Conservation (phyloP, 2,113 vertebrate species). For the Archocentrus centrarchus region DNA sequence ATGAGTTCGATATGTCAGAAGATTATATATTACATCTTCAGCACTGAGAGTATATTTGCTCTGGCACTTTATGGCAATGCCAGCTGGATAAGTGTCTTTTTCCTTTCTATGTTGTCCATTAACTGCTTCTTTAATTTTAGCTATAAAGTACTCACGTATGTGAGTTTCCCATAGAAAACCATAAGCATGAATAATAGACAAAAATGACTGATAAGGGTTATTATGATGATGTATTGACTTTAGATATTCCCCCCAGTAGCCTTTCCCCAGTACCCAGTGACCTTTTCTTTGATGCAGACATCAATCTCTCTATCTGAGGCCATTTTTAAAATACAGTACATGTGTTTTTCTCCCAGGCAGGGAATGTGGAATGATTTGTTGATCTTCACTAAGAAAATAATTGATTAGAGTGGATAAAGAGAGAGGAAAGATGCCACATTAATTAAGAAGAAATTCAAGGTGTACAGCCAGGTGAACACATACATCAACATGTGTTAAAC, state of each 20-base stretch:
- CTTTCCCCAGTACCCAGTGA: conserved; percentile 18
- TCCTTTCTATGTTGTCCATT: neutral
- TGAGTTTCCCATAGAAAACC: neutral
- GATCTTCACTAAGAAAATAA: neutral
- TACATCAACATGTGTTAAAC: neutral
- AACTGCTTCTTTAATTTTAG: neutral
- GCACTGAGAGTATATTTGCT: neutral
- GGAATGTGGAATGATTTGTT: neutral
- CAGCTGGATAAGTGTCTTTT: neutral
- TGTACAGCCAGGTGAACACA: neutral
- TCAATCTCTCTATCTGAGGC: conserved; percentile 1
- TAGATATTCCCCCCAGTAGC: conserved; percentile 16
- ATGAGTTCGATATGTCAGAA: conserved; percentile 1
- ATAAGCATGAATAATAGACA: neutral
- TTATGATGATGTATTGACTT: neutral
- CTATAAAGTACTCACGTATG: neutral
- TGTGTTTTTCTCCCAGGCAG: neutral
- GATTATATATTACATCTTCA: neutral
- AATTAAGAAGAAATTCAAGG: neutral
- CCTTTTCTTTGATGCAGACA: conserved; percentile 42
- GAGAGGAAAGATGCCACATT: neutral
- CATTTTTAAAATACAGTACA: neutral
- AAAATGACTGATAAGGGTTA: neutral
- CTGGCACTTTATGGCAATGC: neutral
- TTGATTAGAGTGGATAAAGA: neutral